Conservation (phyloP, 2,113 vertebrate genomes). For the Maylandia zebra region DNA sequence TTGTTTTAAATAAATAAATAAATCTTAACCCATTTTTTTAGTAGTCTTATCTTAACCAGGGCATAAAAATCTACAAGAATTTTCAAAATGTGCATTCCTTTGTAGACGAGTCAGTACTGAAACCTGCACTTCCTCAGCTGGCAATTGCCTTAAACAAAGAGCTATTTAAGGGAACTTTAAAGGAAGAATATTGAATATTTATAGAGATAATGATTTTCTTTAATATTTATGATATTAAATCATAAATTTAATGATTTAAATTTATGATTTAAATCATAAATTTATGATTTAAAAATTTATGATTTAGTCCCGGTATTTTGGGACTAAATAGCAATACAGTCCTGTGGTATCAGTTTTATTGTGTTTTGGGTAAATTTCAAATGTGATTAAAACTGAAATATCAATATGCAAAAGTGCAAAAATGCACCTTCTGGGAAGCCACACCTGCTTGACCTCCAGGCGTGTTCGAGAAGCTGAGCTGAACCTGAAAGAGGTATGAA, state of each 20-base stretch:
- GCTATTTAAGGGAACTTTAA: neutral
- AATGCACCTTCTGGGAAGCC: neutral
- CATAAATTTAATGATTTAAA: too few relatives aligned
- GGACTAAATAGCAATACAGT: neutral
- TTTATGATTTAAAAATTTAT: too few relatives aligned
- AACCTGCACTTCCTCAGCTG: neutral
- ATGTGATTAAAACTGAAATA: neutral
- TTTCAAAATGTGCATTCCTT: neutral
- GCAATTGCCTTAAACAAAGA: neutral
- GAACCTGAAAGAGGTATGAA: neutral
- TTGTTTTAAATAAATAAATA: neutral
- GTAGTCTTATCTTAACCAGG: neutral
- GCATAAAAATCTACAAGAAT: neutral
- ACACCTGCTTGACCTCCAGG: slow-evolving; percentile 17
- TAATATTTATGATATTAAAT: neutral
- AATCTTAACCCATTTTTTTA: neutral
- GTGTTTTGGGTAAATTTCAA: neutral
- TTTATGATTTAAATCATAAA: too few relatives aligned
- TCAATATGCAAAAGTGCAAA: neutral
- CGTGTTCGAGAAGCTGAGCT: neutral
- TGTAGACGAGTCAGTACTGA: neutral
- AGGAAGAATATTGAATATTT: neutral
- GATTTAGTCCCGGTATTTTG: neutral
- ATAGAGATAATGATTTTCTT: neutral
- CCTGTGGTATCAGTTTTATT: neutral